phyloP scores from a whole-genome alignment of 2,888 invertebrate species.

The Drosophila austrosaltans region DNA sequence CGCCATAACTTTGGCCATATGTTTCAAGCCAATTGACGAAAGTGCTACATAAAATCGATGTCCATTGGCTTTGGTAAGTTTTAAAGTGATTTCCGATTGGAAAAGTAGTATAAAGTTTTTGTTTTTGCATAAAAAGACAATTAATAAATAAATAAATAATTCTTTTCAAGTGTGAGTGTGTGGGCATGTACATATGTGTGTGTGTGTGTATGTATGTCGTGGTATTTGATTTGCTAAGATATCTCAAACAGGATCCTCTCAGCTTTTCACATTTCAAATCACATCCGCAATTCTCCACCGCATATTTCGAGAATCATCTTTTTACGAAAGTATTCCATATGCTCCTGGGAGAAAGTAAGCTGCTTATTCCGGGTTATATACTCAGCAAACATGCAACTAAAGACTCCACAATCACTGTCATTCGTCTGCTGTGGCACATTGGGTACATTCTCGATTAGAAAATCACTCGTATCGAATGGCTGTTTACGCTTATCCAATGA shows the following conservation, averaged over 20 bases:
- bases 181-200: neutral
- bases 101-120: neutral
- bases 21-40: too few species aligned
- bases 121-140: neutral
- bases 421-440: slow-evolving; percentile 98
- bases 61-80: too few species aligned
- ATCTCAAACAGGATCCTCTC: neutral
- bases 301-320: slow-evolving; percentile 97
- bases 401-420: slow-evolving; percentile 99
- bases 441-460: slow-evolving; percentile 87
- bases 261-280: slow-evolving; percentile 11
- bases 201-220: neutral
- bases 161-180: neutral
- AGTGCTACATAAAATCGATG: too few species aligned
- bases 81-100: too few species aligned
- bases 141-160: slow-evolving; percentile 5
- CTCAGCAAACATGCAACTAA: slow-evolving; percentile 98
- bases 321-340: slow-evolving; percentile 96
- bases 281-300: slow-evolving; percentile 87
- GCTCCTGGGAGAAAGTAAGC: slow-evolving; percentile 92
- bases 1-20: too few species aligned
- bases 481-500: slow-evolving; percentile 93
- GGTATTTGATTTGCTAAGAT: neutral
- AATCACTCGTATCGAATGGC: slow-evolving; percentile 88
- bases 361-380: slow-evolving; percentile 90